Percentiles rank a stretch among this genome's conserved stretches.
phyloP scores from a whole-genome alignment of 2,888 invertebrate species.

The Flexamia atlantica region DNA sequence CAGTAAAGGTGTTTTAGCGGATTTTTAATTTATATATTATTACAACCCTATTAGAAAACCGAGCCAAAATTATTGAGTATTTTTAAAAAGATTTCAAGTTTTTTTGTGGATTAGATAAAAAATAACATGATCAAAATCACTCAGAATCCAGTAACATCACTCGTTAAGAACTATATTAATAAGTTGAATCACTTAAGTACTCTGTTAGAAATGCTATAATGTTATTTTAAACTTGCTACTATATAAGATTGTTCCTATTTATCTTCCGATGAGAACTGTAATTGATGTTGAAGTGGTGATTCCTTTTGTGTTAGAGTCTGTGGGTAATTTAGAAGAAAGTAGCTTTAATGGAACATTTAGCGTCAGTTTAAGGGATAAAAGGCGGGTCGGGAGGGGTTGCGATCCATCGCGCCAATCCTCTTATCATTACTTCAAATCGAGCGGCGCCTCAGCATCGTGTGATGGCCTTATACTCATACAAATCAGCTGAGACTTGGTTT shows the following conservation, averaged over 20 bases:
- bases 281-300: constrained; percentile 41
- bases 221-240: background rate
- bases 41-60: too few relatives aligned
- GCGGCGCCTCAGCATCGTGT: background rate
- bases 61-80: too few relatives aligned
- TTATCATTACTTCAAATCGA: constrained; percentile 30
- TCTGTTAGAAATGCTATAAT: too few relatives aligned
- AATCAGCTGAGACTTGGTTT: background rate
- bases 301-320: constrained; percentile 35
- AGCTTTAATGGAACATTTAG: constrained; percentile 45
- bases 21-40: too few relatives aligned
- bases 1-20: too few relatives aligned
- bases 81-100: too few relatives aligned
- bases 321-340: constrained; percentile 45
- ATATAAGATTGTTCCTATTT: background rate
- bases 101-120: too few relatives aligned
- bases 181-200: too few relatives aligned
- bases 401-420: constrained; percentile 26
- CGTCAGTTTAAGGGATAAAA: constrained; percentile 43
- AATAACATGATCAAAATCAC: too few relatives aligned
- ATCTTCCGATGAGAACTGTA: constrained; percentile 7
- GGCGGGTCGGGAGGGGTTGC: constrained; percentile 7
- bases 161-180: too few relatives aligned
- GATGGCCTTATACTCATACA: background rate
- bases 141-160: too few relatives aligned